Evolutionary conservation across 1,140 invertebrate genomes (phyloP), one percentile per base, ranked within the genome.

Genomic region (Prorops nasuta): DNA sequence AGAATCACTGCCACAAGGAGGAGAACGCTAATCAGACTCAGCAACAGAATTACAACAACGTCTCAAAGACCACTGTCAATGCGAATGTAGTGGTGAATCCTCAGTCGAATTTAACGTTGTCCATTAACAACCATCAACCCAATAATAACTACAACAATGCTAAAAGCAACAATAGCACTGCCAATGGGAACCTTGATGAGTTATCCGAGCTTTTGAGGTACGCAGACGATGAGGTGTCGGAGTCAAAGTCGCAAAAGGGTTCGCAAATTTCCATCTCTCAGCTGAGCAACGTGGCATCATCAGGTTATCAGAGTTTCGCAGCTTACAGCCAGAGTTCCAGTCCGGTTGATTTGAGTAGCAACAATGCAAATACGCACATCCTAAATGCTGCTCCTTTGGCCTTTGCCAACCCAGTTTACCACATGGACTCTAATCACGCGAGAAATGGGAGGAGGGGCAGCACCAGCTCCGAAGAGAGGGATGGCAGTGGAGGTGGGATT

Each of bases 311-410:
- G 73, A 93, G 91, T 60, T 91, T 93, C 64, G 89, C 89, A 3
- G 90, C 90, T 4, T 92, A 92, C 69, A 93, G 90, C 64, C 91
- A 92, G 69, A 92, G 90, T 49, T 92, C 87, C 58, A 92, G 90
- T 67, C 91, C 91, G n/a, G 88, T 92, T 2, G 91, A 94, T 66
- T 80, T 86, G 8, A 79, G 66, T 51, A 69, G 64, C 44, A 78
- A 74, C 49, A 77, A 77, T 42, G 78, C 81, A 22, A 77, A 77
- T 56, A 70, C 80, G 39, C 77, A 77, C 56, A 81, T 81, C 51
- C 65, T 81, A 12, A 81, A 60, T 28, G 56, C 79, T 24, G 80
- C 86, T 44, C 89, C 91, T 3, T 68, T 94, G 38, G 90, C 91
- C 21, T 94, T 94, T 60, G 88, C 89, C 24, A 94, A 94, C 77